Conservation (phyloP, 2,797 vertebrate genomes). For the Semaprochilodus insignis region DNA sequence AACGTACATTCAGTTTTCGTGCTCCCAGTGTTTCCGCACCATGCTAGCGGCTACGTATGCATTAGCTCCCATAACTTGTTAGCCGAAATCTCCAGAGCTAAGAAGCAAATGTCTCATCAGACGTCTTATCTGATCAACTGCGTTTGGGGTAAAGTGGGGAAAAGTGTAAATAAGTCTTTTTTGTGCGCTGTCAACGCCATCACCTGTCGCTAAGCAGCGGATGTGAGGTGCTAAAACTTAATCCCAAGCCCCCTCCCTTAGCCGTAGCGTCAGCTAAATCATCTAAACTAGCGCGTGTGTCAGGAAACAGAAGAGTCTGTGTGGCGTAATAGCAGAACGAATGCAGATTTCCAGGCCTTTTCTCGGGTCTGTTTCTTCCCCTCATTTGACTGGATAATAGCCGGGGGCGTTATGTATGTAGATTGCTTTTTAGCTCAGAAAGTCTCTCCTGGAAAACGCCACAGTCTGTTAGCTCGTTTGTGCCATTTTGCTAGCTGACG, state of each 20-base stretch:
- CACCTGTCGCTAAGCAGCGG: not conserved
- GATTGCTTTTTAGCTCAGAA: conserved; percentile 46
- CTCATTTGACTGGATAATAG: conserved; percentile 47
- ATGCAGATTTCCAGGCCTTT: conserved; percentile 23
- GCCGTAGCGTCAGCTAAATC: not conserved
- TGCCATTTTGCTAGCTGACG: conserved; percentile 11
- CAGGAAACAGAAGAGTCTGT: not conserved
- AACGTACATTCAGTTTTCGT: too few relatives aligned
- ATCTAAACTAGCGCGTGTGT: not conserved
- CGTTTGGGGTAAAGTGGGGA: too few relatives aligned
- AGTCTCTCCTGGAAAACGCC: not conserved
- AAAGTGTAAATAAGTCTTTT: too few relatives aligned
- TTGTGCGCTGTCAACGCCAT: not conserved
- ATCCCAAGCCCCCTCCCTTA: not conserved
- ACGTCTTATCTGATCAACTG: too few relatives aligned
- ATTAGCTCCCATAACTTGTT: too few relatives aligned
- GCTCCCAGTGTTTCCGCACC: too few relatives aligned
- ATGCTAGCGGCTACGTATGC: not conserved
- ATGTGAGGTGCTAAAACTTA: not conserved
- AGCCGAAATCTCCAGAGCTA: not conserved
- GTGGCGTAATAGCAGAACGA: conserved; percentile 1
- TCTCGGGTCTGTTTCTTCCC: not conserved
- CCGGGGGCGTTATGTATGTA: conserved; percentile 43
- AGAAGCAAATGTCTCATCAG: not conserved
- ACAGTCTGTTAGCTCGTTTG: not conserved